These are phyloP conservation scores for Dioctria rufipes DNA, from an alignment of 2,888 invertebrate genomes.

Conservation along the genomic window DNA sequence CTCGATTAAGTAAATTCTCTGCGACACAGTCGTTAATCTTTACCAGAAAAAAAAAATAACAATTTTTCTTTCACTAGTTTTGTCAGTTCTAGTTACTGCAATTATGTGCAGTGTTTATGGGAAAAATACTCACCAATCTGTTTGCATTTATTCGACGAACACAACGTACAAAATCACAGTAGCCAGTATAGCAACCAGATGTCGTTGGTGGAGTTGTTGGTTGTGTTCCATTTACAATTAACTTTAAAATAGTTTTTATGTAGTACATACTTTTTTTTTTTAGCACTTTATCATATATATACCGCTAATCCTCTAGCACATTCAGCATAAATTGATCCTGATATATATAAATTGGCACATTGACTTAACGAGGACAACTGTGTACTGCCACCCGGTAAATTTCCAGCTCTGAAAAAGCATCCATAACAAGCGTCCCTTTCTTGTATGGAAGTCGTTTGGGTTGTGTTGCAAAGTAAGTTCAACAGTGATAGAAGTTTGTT, in stretches of 20 bases:
- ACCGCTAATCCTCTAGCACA: conserved; percentile 74
- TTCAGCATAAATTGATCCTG: conserved; percentile 72
- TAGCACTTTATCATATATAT: conserved; percentile 60
- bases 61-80: neutral
- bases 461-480: conserved; percentile 77
- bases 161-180: conserved; percentile 77
- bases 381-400: conserved; percentile 73
- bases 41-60: conserved; percentile 8
- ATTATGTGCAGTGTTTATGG: neutral
- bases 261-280: neutral
- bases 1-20: conserved; percentile 60
- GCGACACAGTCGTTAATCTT: conserved; percentile 63
- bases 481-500: conserved; percentile 73
- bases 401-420: conserved; percentile 76
- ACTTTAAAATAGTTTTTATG: conserved; percentile 36
- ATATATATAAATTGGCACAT: conserved; percentile 74
- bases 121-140: conserved; percentile 72
- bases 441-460: conserved; percentile 75
- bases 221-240: conserved; percentile 60
- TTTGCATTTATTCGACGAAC: conserved; percentile 74
- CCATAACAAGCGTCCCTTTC: conserved; percentile 77
- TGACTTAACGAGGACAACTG: conserved; percentile 73
- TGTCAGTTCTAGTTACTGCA: neutral
- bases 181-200: conserved; percentile 73
- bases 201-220: conserved; percentile 58